Base-by-base conservation (phyloP, 92 coral and sea anemone genomes). In the Epizoanthus rinbou region DNA sequence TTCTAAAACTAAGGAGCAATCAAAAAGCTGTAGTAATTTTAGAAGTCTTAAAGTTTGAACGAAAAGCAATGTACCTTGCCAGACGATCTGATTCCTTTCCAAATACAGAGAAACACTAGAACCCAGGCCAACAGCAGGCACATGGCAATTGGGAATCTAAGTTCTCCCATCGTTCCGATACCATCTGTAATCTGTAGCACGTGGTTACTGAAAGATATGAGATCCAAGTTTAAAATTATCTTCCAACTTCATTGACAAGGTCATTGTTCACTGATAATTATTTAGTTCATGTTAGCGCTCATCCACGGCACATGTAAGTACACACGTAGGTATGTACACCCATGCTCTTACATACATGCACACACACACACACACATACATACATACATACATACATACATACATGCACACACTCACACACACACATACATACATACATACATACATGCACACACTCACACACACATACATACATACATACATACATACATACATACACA, bases 141-240 rank as follows among this genome's bases (percentile, higher is more conserved):
- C 16, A 75, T 57, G 25, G 71, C 76, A 6, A 76, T 85, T n/a
- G 43, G 71, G 60, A 81, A 85, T 8, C 84, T 62, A 37, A 85
- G 68, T 50, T 76, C 84, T 23, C 88, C 88, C 17, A 78, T 50
- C 7, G 76, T 76, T 3, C 76, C 79, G 23, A 85, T 56, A 22
- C 88, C 37, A 23, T 85, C 88, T 10, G 88, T 85, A 21, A 76
- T 85, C 67, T 82, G 84, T 7, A 85, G 63, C 39, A 85, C 37
- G 59, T 85, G 33, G 53, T 76, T 85, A 17, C 88, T 85, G 60
- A 37, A 47, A 62, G 3, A 66, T 11, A 35, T 14, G 35, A 28
- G 43, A 65, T 18, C 71, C 5, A 65, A 14, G 25, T 39, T 28
- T 28, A 28, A 0, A 22, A 28, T 65, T 17, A 31, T 65, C 71